Conservation (phyloP, 1,140 invertebrate genomes). For the Thaumetopoea pityocampa region DNA sequence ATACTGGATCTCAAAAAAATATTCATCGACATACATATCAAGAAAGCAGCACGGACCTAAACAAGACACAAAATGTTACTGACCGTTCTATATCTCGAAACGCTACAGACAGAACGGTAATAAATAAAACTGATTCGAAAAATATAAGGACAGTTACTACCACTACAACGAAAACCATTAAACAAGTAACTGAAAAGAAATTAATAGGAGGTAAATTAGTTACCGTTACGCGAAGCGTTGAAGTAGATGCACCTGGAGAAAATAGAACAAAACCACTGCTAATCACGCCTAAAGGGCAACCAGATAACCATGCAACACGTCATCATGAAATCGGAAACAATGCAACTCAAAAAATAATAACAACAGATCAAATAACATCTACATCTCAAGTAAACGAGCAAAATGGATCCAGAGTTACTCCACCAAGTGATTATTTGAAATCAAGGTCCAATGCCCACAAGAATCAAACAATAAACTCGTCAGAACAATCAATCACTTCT, state of each 20-base stretch:
- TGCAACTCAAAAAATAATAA: constrained; percentile 19
- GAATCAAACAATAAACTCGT: constrained; percentile 3
- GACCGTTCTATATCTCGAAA: constrained; percentile 28
- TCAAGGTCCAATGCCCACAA: constrained; percentile 8
- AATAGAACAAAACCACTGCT: constrained; percentile 15
- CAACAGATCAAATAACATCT: constrained; percentile 13
- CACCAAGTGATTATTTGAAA: constrained; percentile 5
- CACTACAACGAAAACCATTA: constrained; percentile 54
- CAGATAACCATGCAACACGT: constrained; percentile 16
- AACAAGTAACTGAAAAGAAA: constrained; percentile 67
- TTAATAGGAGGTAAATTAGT: constrained; percentile 63
- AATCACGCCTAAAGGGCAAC: constrained; percentile 12
- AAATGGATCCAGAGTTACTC: background rate
- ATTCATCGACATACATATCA: constrained; percentile 18
- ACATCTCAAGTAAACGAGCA: constrained; percentile 1
- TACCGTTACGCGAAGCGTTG: constrained; percentile 57
- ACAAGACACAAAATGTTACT: constrained; percentile 10
- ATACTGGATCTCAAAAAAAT: constrained; percentile 19
- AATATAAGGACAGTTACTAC: constrained; percentile 41
- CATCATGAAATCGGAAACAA: constrained; percentile 4
- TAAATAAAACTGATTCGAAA: constrained; percentile 41
- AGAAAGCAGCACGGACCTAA: constrained; percentile 17
- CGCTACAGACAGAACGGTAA: constrained; percentile 32
- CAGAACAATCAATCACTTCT: constrained; percentile 3
- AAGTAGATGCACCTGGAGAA: constrained; percentile 38